Conservation (phyloP, 1,140 invertebrate species). For the Hylaeus volcanicus region DNA sequence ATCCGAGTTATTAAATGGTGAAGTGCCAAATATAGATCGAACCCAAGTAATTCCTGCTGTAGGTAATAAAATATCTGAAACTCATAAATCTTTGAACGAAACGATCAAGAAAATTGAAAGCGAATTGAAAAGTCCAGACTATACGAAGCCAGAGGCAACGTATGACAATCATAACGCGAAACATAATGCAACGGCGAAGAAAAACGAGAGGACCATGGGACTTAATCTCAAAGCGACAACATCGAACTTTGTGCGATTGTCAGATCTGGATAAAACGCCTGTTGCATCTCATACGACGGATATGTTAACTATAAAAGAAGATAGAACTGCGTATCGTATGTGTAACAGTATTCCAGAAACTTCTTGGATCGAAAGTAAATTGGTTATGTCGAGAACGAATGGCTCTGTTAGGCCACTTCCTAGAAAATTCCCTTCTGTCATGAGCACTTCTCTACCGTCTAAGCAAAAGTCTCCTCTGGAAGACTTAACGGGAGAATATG, state of each 20-base stretch:
- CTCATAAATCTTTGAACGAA: conserved; percentile 74
- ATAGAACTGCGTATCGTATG: conserved; percentile 73
- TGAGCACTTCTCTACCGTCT: conserved; percentile 75
- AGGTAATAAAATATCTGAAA: conserved; percentile 70
- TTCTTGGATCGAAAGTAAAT: conserved; percentile 84
- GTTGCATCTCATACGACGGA: conserved; percentile 51
- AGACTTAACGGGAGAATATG: conserved; percentile 70
- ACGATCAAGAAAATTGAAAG: conserved; percentile 77
- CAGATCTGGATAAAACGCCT: conserved; percentile 82
- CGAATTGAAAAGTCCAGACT: conserved; percentile 71
- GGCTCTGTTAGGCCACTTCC: conserved; percentile 70
- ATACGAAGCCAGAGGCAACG: conserved; percentile 32
- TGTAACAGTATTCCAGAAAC: conserved; percentile 83
- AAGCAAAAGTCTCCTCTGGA: conserved; percentile 76
- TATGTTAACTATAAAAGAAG: conserved; percentile 56
- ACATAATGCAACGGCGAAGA: conserved; percentile 19
- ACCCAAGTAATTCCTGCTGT: conserved; percentile 49
- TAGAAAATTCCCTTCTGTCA: conserved; percentile 70
- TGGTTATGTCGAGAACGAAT: conserved; percentile 82
- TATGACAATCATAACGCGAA: conserved; percentile 35
- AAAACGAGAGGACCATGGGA: conserved; percentile 3
- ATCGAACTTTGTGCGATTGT: conserved; percentile 81
- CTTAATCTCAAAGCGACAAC: conserved; percentile 31
- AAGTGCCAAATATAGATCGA: conserved; percentile 58
- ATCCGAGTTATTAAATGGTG: conserved; percentile 64